Base-by-base conservation (phyloP, 2,113 vertebrate genomes). In the Eretmodus cyanostictus region DNA sequence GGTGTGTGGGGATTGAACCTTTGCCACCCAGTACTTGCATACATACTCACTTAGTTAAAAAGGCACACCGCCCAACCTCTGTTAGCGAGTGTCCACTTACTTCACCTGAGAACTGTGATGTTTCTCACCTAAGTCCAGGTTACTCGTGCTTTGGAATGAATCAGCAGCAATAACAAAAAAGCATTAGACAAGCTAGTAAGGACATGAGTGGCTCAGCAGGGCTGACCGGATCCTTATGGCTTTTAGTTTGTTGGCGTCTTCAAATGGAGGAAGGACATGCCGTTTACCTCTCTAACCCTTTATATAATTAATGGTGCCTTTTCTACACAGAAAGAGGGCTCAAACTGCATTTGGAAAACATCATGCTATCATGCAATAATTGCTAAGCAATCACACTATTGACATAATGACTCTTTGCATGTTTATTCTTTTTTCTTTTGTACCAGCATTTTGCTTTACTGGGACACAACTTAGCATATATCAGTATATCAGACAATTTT, bases 291-390 rank as follows among this genome's bases (percentile, higher is more conserved):
- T 59, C 76, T 89, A 19, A 63, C 61, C 73, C 36, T 91, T 87
- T 85, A 83, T 82, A 89, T 93, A 84, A 90, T 94, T 92, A 80
- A 93, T 92, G 82, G 80, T 38, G 29, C 31, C n/a, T 86, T 86
- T 85, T 29, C 73, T 84, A 13, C 29, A 22, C 63, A 66, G 84
- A 24, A 31, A 5, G 10, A 78, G 16, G 42, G 49, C 49, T 61
- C 31, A 80, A 66, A 27, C 45, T 80, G 51, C 19, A 81, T 54
- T 79, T 73, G 16, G 11, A 14, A 34, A 88, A 59, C 78, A 10
- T 24, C 29, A 14, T 34, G 4, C 7, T 83, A 36, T 51, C 38
- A 54, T 79, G 19, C 31, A 47, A 61, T 47, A 51, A 49, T 38
- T 82, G 29, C 40, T 49, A 12, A 54, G 5, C 9, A 13, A 73